Evolutionary conservation across 2,888 invertebrate genomes (phyloP).

Genomic region (Malacosoma neustria): DNA sequence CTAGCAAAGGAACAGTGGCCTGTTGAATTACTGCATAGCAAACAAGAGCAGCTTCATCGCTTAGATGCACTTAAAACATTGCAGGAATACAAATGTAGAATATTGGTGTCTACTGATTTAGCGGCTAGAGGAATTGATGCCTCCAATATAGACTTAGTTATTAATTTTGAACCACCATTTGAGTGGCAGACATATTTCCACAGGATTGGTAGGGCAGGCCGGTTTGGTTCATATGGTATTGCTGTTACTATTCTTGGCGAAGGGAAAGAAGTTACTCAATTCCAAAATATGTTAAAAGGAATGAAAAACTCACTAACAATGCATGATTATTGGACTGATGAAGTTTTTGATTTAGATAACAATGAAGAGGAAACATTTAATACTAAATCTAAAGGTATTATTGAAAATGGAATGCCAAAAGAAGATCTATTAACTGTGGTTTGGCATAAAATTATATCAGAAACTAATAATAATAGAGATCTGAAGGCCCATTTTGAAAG

Average conservation of each 20-base stretch:
- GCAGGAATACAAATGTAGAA: slow-evolving; percentile 86
- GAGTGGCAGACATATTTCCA: slow-evolving; percentile 92
- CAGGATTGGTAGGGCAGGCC: slow-evolving; percentile 95
- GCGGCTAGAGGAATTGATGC: slow-evolving; percentile 96
- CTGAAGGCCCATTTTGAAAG: slow-evolving; percentile 12
- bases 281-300: slow-evolving; percentile 72
- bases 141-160: slow-evolving; percentile 92
- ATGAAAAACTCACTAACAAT: slow-evolving; percentile 58
- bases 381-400: not conserved
- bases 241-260: slow-evolving; percentile 83
- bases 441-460: slow-evolving; percentile 25
- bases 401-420: not conserved
- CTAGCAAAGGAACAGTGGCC: slow-evolving; percentile 85
- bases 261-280: slow-evolving; percentile 76
- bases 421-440: slow-evolving; percentile 14
- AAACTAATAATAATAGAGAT: slow-evolving; percentile 11
- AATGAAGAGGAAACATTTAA: slow-evolving; percentile 6
- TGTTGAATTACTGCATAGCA: slow-evolving; percentile 84
- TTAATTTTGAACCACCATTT: slow-evolving; percentile 91
- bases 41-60: slow-evolving; percentile 86
- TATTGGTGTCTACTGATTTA: slow-evolving; percentile 92
- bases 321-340: slow-evolving; percentile 35
- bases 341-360: slow-evolving; percentile 15
- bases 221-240: slow-evolving; percentile 91
- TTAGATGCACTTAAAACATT: slow-evolving; percentile 84